Percentiles rank a stretch among this genome's conserved stretches.
Evolutionary conservation across 1,140 invertebrate species (phyloP).

Genomic region (Temnothorax nylanderi): DNA sequence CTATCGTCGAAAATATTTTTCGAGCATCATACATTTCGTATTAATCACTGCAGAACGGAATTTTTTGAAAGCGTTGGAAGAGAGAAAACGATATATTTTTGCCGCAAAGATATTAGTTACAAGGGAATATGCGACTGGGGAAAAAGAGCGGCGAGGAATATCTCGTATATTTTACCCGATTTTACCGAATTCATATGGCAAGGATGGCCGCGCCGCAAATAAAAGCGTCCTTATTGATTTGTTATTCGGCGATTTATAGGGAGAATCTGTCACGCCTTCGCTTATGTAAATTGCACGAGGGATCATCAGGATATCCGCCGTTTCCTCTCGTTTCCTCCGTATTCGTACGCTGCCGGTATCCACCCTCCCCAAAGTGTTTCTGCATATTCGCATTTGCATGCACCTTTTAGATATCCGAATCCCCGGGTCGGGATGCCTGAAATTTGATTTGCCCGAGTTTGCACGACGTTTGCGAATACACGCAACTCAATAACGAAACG

Average conservation of each 20-base stretch:
- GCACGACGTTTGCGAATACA: slow-evolving; percentile 8
- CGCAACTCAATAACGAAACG: neutral
- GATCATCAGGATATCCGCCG: slow-evolving; percentile 27
- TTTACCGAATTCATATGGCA: neutral
- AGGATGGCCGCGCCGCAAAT: neutral
- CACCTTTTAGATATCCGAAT: slow-evolving; percentile 42
- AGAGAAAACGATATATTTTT: neutral
- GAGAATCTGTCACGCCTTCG: slow-evolving; percentile 14
- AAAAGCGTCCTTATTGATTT: slow-evolving; percentile 45
- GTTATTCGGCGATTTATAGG: slow-evolving; percentile 47
- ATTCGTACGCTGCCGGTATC: neutral
- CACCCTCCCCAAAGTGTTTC: slow-evolving; percentile 5
- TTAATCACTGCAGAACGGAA: neutral
- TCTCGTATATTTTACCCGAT: slow-evolving; percentile 18
- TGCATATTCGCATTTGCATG: slow-evolving; percentile 37
- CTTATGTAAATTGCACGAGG: neutral
- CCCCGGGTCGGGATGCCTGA: slow-evolving; percentile 6
- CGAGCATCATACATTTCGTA: neutral
- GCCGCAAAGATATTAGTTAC: neutral
- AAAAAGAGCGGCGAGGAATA: neutral
- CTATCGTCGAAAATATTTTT: neutral
- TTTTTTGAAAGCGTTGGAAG: neutral
- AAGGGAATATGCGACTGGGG: slow-evolving; percentile 46
- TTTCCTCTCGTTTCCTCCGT: slow-evolving; percentile 12
- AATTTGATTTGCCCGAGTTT: slow-evolving; percentile 36